Base-by-base conservation (phyloP, 2,888 invertebrate genomes). In the Cantharis lateralis region DNA sequence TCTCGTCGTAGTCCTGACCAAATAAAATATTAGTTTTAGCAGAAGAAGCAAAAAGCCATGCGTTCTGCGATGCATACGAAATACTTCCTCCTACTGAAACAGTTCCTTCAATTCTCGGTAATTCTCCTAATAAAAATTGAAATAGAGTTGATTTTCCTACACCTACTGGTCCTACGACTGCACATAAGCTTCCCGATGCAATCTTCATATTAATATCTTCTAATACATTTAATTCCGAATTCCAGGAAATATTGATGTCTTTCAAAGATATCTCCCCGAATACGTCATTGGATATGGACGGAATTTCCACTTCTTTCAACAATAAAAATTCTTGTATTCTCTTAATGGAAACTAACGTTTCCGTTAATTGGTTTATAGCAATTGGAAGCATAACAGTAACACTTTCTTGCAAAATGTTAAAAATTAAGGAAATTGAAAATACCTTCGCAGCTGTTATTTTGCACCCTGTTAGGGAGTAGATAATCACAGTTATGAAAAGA, bases 401-500 rank as follows among this genome's bases (percentile, higher is more conserved):
- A 3, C 90, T 90, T 62, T 89, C 82, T 82, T 90, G 86, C 15
- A 88, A 80, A 15, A 89, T 83, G 80, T 90, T 90, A 80, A 87
- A 90, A 80, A 89, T 89, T 78, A 89, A 89, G 0, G 89, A 88
- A 84, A 90, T 84, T n/a, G 84, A 83, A 71, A 84, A 85, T 0
- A 84, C 84, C 73, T 81, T 82, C 68, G 83, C 84, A 0, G 93
- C 90, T 0, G 90, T 90, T 48, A 93, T 87, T n/a, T 89, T 89
- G 82, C 91, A 91, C 0, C 93, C 94, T 77, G 92, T 87, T 0
- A 95, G 88, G 9, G 94, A 93, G 84, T 93, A 95, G 0, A 93
- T 91, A 18, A 95, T 89, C 68, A 96, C 90, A 0, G 95, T 95
- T 70, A 95, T 91, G 84, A 94, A 95, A 11, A 96, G 89, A 0